Percentiles rank a stretch among this genome's conserved stretches.
phyloP scores from a whole-genome alignment of 2,888 invertebrate species.

The Yponomeuta cagnagella region DNA sequence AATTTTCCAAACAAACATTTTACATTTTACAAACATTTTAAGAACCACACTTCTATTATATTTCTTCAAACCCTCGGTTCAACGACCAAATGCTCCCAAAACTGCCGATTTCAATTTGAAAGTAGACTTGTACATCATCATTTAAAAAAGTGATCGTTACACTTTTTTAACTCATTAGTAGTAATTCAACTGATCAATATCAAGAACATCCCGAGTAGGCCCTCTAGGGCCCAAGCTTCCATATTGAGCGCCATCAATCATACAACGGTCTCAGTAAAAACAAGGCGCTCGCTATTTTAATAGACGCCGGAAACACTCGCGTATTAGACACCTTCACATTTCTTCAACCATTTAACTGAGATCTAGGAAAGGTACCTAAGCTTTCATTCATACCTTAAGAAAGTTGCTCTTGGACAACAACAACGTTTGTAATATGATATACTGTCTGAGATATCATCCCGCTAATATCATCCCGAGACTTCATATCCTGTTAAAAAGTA shows the following conservation, averaged over 20 bases:
- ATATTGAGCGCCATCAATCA: slow-evolving; percentile 5
- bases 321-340: neutral
- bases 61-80: no score
- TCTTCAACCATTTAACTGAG: neutral
- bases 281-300: slow-evolving; percentile 5
- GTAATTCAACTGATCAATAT: neutral
- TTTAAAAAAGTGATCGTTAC: no score
- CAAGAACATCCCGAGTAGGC: neutral
- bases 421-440: neutral
- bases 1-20: no score
- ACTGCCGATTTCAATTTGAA: no score
- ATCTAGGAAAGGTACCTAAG: neutral
- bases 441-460: no score
- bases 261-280: neutral
- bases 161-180: no score
- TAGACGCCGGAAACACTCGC: neutral
- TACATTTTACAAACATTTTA: no score
- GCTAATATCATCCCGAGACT: no score
- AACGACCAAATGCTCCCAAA: no score
- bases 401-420: neutral
- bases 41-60: no score
- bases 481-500: no score
- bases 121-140: no score
- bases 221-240: neutral
- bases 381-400: neutral